A percentile compares a stretch with the other conserved stretches of the same genome.
These are phyloP conservation scores for Saccostrea echinata DNA, from an alignment of 1,140 invertebrate genomes.

Conservation along the genomic window DNA sequence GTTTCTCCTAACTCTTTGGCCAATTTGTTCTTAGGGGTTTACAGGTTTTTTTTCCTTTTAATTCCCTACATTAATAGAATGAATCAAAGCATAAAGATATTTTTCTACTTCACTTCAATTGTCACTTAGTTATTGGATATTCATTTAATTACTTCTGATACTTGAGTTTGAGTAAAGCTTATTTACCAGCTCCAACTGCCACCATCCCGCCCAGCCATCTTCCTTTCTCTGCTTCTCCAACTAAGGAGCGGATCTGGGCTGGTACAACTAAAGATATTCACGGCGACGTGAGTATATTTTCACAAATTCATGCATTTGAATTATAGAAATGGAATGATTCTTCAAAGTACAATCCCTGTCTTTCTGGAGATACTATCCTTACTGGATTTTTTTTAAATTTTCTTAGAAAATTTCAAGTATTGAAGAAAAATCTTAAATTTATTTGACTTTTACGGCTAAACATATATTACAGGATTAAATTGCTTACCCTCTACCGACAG, in stretches of 20 bases:
- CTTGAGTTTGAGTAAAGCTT: background rate
- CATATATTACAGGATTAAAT: background rate
- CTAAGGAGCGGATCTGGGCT: conserved; percentile 74
- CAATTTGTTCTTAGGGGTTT: too few relatives aligned
- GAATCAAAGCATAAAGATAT: background rate
- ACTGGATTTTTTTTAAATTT: too few relatives aligned
- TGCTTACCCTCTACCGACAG: conserved; percentile 74
- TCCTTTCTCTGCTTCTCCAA: conserved; percentile 72
- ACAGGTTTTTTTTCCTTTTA: too few relatives aligned
- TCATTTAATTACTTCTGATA: background rate
- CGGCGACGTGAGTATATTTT: background rate
- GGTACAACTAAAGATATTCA: conserved; percentile 71
- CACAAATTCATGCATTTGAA: background rate
- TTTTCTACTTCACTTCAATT: background rate
- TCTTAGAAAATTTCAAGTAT: background rate
- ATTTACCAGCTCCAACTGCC: conserved; percentile 74
- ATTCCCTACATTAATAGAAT: background rate
- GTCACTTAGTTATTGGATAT: background rate
- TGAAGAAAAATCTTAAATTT: background rate
- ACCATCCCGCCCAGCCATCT: conserved; percentile 76
- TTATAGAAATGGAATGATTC: background rate
- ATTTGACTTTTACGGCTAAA: background rate
- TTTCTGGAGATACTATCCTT: too few relatives aligned
- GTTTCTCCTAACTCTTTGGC: too few relatives aligned
- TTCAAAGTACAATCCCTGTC: background rate